Evolutionary conservation across 2,797 vertebrate genomes (phyloP).

Genomic region (Enteromius paludinosus): DNA sequence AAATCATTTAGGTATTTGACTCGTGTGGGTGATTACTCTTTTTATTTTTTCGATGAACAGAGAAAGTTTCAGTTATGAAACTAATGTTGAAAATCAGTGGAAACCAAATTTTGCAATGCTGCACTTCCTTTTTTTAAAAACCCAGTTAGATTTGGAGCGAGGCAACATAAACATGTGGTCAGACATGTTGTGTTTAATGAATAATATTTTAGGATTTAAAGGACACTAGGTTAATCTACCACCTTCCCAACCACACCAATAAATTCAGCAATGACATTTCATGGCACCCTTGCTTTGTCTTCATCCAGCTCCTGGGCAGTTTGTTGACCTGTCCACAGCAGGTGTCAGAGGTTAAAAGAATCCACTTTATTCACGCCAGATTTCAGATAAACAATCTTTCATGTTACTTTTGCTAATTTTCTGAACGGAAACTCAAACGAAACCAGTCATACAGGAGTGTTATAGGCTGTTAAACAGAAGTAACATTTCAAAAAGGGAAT

Average conservation of each 20-base stretch:
- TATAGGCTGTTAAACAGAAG: background rate
- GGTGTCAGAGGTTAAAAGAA: constrained; percentile 68
- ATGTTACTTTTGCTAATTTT: background rate
- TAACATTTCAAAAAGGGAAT: background rate
- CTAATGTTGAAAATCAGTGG: background rate
- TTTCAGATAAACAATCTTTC: constrained; percentile 20
- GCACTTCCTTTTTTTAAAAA: constrained; percentile 54
- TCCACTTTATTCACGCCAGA: constrained; percentile 59
- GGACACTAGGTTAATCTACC: background rate
- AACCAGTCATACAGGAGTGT: background rate
- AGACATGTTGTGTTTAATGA: background rate
- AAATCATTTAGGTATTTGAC: background rate
- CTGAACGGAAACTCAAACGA: background rate
- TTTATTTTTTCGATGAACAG: constrained; percentile 25
- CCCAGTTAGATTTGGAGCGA: constrained; percentile 48
- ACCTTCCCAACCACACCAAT: background rate
- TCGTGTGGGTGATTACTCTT: background rate
- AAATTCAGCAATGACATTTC: background rate
- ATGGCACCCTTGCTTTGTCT: background rate
- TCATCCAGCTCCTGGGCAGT: background rate
- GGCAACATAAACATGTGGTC: background rate
- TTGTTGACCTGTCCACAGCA: constrained; percentile 73
- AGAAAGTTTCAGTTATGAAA: background rate
- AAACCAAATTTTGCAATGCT: background rate
- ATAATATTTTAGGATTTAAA: background rate